Conservation (phyloP, 1,140 invertebrate genomes). For the Sinella curviseta region DNA sequence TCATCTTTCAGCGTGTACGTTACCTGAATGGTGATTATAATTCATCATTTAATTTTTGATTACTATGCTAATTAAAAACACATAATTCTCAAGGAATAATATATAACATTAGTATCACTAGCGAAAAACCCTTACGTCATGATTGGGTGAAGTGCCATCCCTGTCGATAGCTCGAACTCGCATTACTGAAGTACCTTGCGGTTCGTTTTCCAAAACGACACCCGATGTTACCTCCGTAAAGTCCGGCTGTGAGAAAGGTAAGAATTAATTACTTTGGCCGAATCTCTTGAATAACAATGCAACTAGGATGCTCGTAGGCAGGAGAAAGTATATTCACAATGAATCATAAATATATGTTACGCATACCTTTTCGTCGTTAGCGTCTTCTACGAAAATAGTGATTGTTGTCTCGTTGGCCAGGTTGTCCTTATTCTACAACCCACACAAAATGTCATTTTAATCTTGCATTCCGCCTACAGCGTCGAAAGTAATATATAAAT, state of each 20-base stretch:
- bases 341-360: not conserved
- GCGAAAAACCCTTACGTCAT: slow-evolving; percentile 61
- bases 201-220: slow-evolving; percentile 80
- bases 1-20: slow-evolving; percentile 69
- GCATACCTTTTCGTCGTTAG: slow-evolving; percentile 72
- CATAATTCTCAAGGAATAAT: not conserved
- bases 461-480: not conserved
- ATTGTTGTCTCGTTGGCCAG: slow-evolving; percentile 74
- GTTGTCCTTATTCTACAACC: slow-evolving; percentile 71
- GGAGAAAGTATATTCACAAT: not conserved
- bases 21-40: slow-evolving; percentile 55
- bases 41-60: slow-evolving; percentile 51
- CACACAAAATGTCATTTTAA: slow-evolving; percentile 28
- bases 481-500: too few species aligned
- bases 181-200: slow-evolving; percentile 75
- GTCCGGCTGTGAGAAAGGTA: slow-evolving; percentile 61
- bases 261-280: too few species aligned
- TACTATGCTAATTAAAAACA: not conserved
- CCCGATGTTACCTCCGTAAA: slow-evolving; percentile 76
- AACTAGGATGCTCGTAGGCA: too few species aligned
- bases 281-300: too few species aligned
- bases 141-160: slow-evolving; percentile 78
- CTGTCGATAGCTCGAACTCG: slow-evolving; percentile 81
- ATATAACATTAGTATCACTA: not conserved
- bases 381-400: slow-evolving; percentile 74